Evolutionary conservation across 2,113 vertebrate species (phyloP).

Genomic region (Grus americana): DNA sequence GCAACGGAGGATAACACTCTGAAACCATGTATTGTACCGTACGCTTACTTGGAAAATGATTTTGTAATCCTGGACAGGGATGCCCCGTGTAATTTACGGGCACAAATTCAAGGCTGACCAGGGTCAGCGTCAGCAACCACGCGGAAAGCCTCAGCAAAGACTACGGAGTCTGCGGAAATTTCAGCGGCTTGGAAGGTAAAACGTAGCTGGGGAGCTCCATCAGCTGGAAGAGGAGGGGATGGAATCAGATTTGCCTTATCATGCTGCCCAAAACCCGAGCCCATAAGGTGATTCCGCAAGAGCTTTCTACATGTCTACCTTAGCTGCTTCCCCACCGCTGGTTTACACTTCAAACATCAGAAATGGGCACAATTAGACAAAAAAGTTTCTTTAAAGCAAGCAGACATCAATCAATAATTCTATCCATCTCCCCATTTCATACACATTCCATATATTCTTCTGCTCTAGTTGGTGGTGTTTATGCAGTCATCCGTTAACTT

Average conservation of each 20-base stretch:
- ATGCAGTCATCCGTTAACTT: neutral
- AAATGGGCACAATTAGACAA: neutral
- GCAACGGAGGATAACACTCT: neutral
- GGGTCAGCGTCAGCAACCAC: neutral
- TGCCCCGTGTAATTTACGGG: neutral
- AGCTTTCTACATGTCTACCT: neutral
- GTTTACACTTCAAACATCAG: neutral
- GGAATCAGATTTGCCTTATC: neutral
- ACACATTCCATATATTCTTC: neutral
- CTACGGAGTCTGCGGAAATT: neutral
- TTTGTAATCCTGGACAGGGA: neutral
- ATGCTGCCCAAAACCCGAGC: neutral
- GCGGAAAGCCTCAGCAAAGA: neutral
- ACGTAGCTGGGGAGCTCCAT: neutral
- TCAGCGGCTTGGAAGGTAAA: neutral
- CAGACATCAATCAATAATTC: neutral
- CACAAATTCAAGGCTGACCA: neutral
- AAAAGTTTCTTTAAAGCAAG: neutral
- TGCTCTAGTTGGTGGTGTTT: neutral
- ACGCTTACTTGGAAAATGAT: neutral
- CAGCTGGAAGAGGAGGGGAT: neutral
- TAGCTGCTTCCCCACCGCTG: neutral
- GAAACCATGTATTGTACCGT: fast-evolving
- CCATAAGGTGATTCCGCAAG: neutral
- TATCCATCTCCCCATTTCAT: neutral